These are phyloP conservation scores for Neotragus moschatus DNA, from an alignment of 2,113 vertebrate species.

Conservation along the genomic window DNA sequence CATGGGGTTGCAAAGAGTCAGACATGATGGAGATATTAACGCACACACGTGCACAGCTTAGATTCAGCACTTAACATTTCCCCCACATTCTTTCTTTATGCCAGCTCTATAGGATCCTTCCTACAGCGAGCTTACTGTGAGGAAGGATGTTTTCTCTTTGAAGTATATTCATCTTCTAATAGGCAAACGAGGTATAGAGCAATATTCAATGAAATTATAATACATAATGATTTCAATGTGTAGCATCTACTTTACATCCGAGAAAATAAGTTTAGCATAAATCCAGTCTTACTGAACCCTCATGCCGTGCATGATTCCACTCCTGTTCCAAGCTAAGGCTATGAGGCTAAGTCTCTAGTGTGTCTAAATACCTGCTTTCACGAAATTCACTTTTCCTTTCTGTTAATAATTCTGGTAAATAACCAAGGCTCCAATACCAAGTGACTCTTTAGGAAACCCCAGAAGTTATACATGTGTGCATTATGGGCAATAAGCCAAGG, in stretches of 20 bases:
- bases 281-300: background rate
- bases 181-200: background rate
- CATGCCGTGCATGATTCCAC: accelerated
- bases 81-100: background rate
- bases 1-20: background rate
- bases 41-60: background rate
- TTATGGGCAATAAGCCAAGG: background rate
- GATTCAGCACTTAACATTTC: background rate
- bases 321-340: background rate
- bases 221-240: background rate
- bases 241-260: background rate
- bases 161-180: background rate
- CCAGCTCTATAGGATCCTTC: no score
- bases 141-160: background rate
- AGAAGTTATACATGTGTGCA: background rate
- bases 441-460: background rate
- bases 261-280: background rate
- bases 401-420: background rate
- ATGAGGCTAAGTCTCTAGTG: background rate
- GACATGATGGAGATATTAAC: background rate
- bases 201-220: background rate
- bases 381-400: background rate
- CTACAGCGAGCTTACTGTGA: background rate
- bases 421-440: background rate
- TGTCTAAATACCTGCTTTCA: background rate